Percentiles rank a stretch among this genome's conserved stretches.
phyloP scores from a whole-genome alignment of 64 coral and sea anemone species.

The Pachyseris speciosa region DNA sequence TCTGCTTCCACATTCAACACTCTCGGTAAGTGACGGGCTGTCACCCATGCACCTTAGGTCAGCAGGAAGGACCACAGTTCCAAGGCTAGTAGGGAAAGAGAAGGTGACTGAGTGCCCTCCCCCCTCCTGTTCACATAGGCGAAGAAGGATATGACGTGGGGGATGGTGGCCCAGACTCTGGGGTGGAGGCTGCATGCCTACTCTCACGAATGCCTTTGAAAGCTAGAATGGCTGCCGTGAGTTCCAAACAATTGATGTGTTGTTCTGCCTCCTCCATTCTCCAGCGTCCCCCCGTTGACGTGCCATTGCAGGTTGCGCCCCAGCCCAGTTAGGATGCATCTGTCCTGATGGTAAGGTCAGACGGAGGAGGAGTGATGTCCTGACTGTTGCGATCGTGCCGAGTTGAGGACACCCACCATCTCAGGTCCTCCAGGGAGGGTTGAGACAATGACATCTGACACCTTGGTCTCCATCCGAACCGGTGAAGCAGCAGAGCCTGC shows the following conservation, averaged over 20 bases:
- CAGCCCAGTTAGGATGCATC: slow-evolving; percentile 63
- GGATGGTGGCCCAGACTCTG: background rate
- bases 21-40: slow-evolving; percentile 46
- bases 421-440: slow-evolving; percentile 25
- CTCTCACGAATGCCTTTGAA: slow-evolving; percentile 33
- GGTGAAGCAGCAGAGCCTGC: background rate
- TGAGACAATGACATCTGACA: background rate
- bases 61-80: slow-evolving; percentile 52
- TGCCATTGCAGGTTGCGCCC: slow-evolving; percentile 52
- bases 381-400: background rate
- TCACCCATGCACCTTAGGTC: slow-evolving; percentile 7
- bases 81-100: slow-evolving; percentile 39
- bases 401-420: slow-evolving; percentile 28
- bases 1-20: slow-evolving; percentile 57
- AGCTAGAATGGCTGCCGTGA: slow-evolving; percentile 36
- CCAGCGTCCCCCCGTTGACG: slow-evolving; percentile 34
- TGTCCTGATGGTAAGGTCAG: slow-evolving; percentile 28
- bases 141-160: slow-evolving; percentile 59
- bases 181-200: background rate
- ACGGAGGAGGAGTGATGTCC: slow-evolving; percentile 29
- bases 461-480: background rate
- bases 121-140: slow-evolving; percentile 53
- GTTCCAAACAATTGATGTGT: slow-evolving; percentile 53
- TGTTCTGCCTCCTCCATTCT: slow-evolving; percentile 26
- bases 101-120: slow-evolving; percentile 35